These are phyloP conservation scores for Ptilorrhoa leucosticta DNA, from an alignment of 2,113 vertebrate species.

Conservation along the genomic window DNA sequence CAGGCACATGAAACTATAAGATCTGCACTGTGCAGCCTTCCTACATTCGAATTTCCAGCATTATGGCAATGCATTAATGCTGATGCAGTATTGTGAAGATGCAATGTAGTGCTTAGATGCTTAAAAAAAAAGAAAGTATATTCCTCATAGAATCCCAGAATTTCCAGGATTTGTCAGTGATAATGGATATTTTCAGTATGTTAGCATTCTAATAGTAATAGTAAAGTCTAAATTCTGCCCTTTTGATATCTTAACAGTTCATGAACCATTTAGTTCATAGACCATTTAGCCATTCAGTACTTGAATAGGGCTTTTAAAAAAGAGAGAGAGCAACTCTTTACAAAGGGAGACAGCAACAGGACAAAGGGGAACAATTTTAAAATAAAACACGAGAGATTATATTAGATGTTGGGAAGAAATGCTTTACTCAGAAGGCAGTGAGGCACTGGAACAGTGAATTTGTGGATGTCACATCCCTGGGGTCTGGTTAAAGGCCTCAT, in stretches of 20 bases:
- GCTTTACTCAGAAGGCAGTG: background rate
- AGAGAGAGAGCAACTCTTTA: background rate
- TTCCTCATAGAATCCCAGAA: background rate
- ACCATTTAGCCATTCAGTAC: background rate
- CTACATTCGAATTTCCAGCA: background rate
- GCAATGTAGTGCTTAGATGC: background rate
- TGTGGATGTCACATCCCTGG: background rate
- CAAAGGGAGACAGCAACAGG: background rate
- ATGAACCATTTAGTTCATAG: background rate
- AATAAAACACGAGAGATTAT: background rate
- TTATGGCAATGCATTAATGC: background rate
- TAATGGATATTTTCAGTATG: background rate
- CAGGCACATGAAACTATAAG: background rate
- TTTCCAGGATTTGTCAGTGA: background rate
- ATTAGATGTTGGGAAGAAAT: background rate
- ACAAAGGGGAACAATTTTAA: background rate
- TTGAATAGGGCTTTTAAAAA: background rate
- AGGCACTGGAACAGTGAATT: background rate
- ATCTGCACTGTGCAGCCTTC: background rate
- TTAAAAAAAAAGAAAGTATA: background rate
- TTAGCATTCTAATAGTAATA: background rate
- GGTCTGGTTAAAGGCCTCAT: background rate
- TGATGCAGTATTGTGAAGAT: background rate
- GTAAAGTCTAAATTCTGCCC: background rate
- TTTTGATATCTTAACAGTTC: background rate